Evolutionary conservation across 2,797 vertebrate species (phyloP).

Genomic region (Propithecus deckenii): DNA sequence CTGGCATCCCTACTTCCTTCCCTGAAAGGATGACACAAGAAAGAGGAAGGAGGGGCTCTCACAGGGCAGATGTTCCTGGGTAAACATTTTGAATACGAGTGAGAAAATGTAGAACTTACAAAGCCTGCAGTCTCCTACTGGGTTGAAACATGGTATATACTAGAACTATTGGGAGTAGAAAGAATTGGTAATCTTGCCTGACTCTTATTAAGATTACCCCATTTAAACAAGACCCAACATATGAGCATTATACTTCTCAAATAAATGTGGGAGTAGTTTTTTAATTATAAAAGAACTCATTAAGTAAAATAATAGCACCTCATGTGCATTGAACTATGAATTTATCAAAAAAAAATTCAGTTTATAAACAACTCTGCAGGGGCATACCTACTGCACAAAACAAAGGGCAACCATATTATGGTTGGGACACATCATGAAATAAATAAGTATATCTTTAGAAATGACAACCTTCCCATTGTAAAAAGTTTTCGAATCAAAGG

Average conservation of each 20-base stretch:
- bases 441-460: not conserved
- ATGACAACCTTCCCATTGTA: not conserved
- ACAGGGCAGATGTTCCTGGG: not conserved
- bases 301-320: not conserved
- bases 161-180: not conserved
- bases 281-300: constrained; percentile 11
- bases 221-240: constrained; percentile 9
- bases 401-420: not conserved
- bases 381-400: not conserved
- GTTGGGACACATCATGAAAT: not conserved
- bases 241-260: not conserved
- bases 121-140: not conserved
- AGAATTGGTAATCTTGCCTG: not conserved
- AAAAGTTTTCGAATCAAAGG: not conserved
- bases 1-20: not conserved
- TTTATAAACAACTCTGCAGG: not conserved
- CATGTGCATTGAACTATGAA: not conserved
- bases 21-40: not conserved
- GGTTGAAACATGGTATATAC: not conserved
- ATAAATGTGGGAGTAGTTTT: not conserved
- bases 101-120: not conserved
- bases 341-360: not conserved
- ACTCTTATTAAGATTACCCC: not conserved
- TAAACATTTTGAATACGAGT: not conserved
- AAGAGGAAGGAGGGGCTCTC: not conserved